These are phyloP conservation scores for Macrobrachium rosenbergii DNA, from an alignment of 1,140 invertebrate species.

Conservation along the genomic window DNA sequence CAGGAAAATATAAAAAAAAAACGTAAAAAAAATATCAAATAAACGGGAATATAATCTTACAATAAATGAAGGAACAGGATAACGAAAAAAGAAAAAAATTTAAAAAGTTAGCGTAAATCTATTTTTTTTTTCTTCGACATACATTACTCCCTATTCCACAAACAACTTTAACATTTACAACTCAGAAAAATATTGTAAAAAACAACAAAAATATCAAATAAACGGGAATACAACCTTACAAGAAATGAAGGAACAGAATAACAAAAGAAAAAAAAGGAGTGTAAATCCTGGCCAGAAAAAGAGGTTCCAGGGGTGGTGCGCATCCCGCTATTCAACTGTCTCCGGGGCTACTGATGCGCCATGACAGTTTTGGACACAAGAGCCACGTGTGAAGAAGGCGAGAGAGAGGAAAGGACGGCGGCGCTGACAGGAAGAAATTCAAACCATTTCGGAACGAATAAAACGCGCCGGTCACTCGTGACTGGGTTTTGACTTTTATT, in stretches of 20 bases:
- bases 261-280: constrained; percentile 1
- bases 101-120: no score
- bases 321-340: constrained; percentile 41
- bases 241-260: background rate
- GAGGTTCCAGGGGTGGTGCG: constrained; percentile 15
- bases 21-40: no score
- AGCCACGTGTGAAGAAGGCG: constrained; percentile 39
- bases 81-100: background rate
- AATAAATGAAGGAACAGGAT: background rate
- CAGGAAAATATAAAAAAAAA: no score
- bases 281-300: background rate
- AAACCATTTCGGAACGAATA: constrained; percentile 47
- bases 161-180: no score
- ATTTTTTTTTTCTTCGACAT: no score
- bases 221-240: no score
- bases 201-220: no score
- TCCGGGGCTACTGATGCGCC: constrained; percentile 36
- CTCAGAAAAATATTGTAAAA: no score
- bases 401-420: background rate
- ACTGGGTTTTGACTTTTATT: background rate
- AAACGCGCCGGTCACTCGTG: constrained; percentile 2
- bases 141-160: no score
- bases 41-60: background rate
- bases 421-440: constrained; percentile 49
- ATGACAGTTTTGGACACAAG: constrained; percentile 54